These are phyloP conservation scores for Suncus etruscus DNA, from an alignment of 2,113 vertebrate species.

Conservation along the genomic window DNA sequence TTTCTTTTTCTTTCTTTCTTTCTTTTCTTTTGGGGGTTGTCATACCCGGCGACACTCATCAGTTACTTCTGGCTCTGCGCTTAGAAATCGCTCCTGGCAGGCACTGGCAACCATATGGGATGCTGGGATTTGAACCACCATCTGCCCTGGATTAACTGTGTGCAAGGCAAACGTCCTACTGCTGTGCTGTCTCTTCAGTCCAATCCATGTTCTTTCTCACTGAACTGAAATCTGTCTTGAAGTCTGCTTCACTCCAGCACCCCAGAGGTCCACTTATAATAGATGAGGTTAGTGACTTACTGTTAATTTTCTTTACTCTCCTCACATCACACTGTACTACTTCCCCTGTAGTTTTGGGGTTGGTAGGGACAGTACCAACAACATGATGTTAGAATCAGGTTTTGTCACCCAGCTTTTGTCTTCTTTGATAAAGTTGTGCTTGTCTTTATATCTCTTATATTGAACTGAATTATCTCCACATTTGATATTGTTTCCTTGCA, in stretches of 20 bases:
- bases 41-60: too few relatives aligned
- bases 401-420: background rate
- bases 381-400: background rate
- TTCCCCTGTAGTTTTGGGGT: background rate
- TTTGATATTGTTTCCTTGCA: background rate
- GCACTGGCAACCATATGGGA: too few relatives aligned
- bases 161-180: too few relatives aligned
- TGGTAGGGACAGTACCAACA: background rate
- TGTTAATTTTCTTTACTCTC: slow-evolving; percentile 18
- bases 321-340: background rate
- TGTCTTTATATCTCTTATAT: background rate
- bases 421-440: background rate
- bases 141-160: too few relatives aligned
- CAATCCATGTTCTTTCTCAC: slow-evolving; percentile 14
- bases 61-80: too few relatives aligned
- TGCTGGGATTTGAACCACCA: too few relatives aligned
- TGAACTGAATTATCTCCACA: slow-evolving; percentile 9
- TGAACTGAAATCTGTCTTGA: slow-evolving; percentile 15
- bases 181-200: too few relatives aligned
- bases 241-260: background rate
- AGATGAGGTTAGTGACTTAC: background rate
- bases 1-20: background rate
- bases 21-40: too few relatives aligned
- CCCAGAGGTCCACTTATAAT: background rate
- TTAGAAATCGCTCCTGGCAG: too few relatives aligned